phyloP scores from a whole-genome alignment of 2,797 vertebrate species.

The Aphelocoma californica region DNA sequence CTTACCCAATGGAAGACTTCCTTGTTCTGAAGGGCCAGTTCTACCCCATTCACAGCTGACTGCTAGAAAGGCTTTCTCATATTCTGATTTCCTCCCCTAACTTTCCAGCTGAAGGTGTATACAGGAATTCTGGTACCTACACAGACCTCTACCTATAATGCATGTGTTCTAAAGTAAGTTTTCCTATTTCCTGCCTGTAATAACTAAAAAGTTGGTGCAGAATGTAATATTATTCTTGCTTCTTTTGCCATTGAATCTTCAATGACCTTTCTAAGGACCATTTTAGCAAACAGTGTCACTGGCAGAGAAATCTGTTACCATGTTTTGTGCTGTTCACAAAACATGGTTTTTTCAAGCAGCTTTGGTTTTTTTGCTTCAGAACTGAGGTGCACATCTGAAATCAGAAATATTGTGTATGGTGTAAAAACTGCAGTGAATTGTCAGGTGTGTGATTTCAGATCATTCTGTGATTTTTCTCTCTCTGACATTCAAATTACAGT shows the following conservation, averaged over 20 bases:
- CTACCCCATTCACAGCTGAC: neutral
- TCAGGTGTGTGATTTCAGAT: neutral
- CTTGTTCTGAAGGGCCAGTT: neutral
- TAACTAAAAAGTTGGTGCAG: neutral
- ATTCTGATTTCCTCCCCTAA: neutral
- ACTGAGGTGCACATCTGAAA: neutral
- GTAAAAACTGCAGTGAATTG: neutral
- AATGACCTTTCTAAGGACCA: neutral
- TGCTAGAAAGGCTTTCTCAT: neutral
- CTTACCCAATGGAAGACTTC: neutral
- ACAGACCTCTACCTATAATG: neutral
- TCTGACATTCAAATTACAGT: neutral
- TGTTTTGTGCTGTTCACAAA: neutral
- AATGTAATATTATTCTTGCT: neutral
- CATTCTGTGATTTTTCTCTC: neutral
- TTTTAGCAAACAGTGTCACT: neutral
- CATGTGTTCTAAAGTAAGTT: neutral
- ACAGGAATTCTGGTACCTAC: neutral
- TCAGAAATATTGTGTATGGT: rapidly evolving
- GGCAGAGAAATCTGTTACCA: neutral
- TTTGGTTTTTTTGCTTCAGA: neutral
- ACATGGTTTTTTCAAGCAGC: neutral
- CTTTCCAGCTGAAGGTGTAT: neutral
- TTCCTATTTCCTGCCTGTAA: neutral
- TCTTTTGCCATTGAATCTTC: neutral